These are phyloP conservation scores for Dolichoris vasculosae DNA, from an alignment of 1,140 invertebrate genomes.

Conservation along the genomic window DNA sequence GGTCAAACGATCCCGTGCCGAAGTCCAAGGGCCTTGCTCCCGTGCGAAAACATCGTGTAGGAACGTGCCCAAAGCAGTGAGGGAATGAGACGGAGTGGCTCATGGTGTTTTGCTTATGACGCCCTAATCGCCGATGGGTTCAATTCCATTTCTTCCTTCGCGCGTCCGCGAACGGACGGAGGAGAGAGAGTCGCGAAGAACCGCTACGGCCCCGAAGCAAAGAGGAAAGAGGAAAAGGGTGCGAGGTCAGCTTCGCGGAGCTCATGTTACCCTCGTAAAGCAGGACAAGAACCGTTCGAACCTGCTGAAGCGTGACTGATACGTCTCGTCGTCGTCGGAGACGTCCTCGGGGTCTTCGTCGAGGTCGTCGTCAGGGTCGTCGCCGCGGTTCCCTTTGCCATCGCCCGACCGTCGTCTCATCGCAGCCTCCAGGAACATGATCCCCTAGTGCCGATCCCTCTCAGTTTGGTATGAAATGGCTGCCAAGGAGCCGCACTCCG, in stretches of 20 bases:
- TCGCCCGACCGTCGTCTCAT: no score
- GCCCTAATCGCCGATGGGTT: conserved; percentile 60
- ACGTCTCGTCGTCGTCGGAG: not conserved
- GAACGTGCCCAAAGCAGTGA: not conserved
- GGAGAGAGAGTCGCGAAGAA: conserved; percentile 11
- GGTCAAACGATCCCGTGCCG: not conserved
- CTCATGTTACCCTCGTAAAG: conserved; percentile 66
- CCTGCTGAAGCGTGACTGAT: conserved; percentile 66
- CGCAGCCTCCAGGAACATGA: conserved; percentile 36
- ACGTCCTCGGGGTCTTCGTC: not conserved
- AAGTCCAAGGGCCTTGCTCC: conserved; percentile 2
- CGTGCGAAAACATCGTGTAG: not conserved
- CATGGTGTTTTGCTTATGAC: conserved; percentile 54
- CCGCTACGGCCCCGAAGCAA: not conserved
- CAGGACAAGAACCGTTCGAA: conserved; percentile 66
- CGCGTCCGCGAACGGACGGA: conserved; percentile 53
- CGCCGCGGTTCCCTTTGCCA: no score
- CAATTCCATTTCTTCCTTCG: conserved; percentile 60
- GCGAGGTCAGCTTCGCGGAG: conserved; percentile 43
- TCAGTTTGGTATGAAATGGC: conserved; percentile 71
- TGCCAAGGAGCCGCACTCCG: conserved; percentile 53
- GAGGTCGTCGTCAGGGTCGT: not conserved
- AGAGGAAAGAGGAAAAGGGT: not conserved
- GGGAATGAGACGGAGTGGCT: not conserved
- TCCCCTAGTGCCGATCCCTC: conserved; percentile 64